Evolutionary conservation across 2,113 vertebrate species (phyloP).

Genomic region (Pituophis catenifer): DNA sequence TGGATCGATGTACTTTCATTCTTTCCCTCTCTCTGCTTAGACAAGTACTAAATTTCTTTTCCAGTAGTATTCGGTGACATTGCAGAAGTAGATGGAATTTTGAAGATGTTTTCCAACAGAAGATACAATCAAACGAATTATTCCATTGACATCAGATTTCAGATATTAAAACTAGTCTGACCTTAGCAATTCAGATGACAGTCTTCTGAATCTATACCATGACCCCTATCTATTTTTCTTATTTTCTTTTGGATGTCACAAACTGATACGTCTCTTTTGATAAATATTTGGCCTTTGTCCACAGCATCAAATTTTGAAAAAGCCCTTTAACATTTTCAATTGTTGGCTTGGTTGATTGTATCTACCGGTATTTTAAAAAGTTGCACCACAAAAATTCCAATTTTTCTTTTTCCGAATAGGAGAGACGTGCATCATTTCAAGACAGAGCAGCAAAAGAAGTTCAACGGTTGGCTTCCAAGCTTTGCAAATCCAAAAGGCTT

Average conservation of each 20-base stretch:
- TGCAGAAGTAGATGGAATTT: background rate
- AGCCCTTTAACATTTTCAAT: constrained; percentile 40
- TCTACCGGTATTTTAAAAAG: constrained; percentile 24
- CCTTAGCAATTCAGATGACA: background rate
- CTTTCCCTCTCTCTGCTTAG: background rate
- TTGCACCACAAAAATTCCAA: constrained; percentile 37
- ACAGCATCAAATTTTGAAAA: constrained; percentile 11
- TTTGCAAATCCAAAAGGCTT: constrained; percentile 28
- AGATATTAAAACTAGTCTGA: accelerated
- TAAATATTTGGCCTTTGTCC: constrained; percentile 11
- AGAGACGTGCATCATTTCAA: constrained; percentile 47
- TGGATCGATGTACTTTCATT: background rate
- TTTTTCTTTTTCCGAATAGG: constrained; percentile 44
- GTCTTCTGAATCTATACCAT: background rate
- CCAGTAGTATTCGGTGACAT: no score
- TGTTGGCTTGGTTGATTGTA: constrained; percentile 22
- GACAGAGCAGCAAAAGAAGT: constrained; percentile 49
- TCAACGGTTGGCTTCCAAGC: constrained; percentile 23
- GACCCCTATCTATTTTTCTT: background rate
- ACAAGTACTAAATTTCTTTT: background rate
- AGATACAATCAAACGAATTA: background rate
- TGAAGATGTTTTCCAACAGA: background rate
- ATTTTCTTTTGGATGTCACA: background rate
- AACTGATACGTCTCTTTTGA: background rate
- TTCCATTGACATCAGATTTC: background rate